A percentile compares a stretch with the other conserved stretches of the same genome.
Conservation (phyloP, 2,113 vertebrate species). For the Lamprotornis superbus region DNA sequence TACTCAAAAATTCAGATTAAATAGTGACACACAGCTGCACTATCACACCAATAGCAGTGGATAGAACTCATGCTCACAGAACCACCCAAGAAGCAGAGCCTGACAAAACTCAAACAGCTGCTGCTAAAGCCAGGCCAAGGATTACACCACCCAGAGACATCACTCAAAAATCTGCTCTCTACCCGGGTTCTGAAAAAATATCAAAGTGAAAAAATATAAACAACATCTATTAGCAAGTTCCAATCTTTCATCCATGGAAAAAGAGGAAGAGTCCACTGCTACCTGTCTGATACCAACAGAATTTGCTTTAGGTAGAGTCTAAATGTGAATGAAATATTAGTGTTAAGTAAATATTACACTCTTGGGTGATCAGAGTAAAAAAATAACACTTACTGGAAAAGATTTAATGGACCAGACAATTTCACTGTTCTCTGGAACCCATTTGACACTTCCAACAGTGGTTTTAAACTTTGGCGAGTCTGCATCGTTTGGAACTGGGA, state of each 20-base stretch:
- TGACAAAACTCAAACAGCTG: neutral
- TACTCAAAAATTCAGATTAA: neutral
- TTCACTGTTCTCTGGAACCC: slow-evolving; percentile 98
- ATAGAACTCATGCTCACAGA: neutral
- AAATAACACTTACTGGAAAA: slow-evolving; percentile 85
- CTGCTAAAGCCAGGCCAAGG: neutral
- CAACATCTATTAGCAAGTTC: neutral
- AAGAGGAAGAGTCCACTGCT: neutral
- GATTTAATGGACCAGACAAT: slow-evolving; percentile 99
- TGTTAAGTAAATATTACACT: neutral
- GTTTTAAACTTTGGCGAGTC: slow-evolving; percentile 99
- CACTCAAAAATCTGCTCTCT: neutral
- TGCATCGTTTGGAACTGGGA: slow-evolving; percentile 94
- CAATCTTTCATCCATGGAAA: neutral
- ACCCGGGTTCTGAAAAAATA: neutral
- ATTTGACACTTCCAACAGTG: slow-evolving; percentile 96
- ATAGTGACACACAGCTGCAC: neutral
- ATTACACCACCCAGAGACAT: neutral
- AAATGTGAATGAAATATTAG: neutral
- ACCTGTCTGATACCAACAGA: neutral
- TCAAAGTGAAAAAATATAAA: neutral
- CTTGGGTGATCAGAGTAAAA: neutral
- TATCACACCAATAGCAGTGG: neutral
- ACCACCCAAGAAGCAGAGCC: neutral
- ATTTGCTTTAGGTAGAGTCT: neutral